Base-by-base conservation (phyloP, 1,140 invertebrate species). In the Psilanteris sp. region DNA sequence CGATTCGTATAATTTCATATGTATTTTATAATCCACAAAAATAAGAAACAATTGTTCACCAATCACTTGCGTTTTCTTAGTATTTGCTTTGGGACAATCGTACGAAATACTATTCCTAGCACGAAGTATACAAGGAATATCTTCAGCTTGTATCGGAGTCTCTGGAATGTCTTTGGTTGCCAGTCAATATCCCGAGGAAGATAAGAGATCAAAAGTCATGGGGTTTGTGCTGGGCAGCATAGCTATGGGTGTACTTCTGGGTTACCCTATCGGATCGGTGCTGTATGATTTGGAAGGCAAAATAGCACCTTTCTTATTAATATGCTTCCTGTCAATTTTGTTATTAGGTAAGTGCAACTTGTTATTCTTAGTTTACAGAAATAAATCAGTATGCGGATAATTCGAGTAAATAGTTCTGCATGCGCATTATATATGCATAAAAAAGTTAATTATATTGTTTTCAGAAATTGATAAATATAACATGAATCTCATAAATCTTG, bases 111-210 rank as follows among this genome's bases (percentile, higher is more conserved):
- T 97, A 14, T 91, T 97, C 50, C 73, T 96, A 6, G 96, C 95
- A 0, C 87, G 96, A 66, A 94, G 94, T 77, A 86, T 97, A 18
- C 96, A 97, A 88, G 96, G 96, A 0, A 86, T 96, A 31, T 95
- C 94, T 6, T 97, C 96, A 4, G 93, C 96, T 0, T 95, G 93
- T 55, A 92, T 95, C 48, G 91, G 91, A 8, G 92, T 96, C 1
- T 92, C 93, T 55, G 94, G 94, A 85, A 92, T 92, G 91, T 91
- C 90, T 72, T 80, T 92, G 37, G 89, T 92, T 43, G 92, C 91
- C 2, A 84, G 79, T 8, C 83, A 90, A 79, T 89, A 91, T 84
- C 85, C 90, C 14, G 87, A 90, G 31, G 91, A 91, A 64, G 90
- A 88, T 48, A 85, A 91, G 18, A 89, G 94, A 43, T 92, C 92